phyloP scores from a whole-genome alignment of 2,888 invertebrate species.

The Ceratothoa steindachneri region DNA sequence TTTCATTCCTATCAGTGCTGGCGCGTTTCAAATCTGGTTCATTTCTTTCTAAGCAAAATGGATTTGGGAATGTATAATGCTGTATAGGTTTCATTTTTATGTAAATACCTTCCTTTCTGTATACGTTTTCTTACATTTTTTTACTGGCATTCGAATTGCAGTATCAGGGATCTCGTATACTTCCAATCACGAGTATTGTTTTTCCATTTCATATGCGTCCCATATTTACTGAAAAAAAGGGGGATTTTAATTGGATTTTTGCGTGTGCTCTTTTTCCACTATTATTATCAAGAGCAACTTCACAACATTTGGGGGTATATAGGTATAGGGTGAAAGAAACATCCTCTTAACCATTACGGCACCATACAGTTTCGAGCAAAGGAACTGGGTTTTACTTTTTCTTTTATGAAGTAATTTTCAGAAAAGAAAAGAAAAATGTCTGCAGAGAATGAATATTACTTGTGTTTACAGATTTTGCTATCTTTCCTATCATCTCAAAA shows the following conservation, averaged over 20 bases:
- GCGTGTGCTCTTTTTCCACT: no score
- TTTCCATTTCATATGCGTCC: no score
- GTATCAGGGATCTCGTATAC: no score
- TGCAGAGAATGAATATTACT: not conserved
- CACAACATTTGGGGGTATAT: no score
- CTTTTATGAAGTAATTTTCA: not conserved
- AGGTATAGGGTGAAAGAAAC: no score
- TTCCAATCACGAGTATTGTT: no score
- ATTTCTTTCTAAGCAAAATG: conserved; percentile 10
- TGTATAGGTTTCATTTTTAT: not conserved
- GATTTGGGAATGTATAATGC: conserved; percentile 8
- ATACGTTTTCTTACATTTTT: not conserved
- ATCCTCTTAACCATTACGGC: no score
- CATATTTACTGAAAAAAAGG: no score
- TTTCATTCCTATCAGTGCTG: not conserved
- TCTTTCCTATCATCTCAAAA: not conserved
- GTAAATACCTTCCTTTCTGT: not conserved
- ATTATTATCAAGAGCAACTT: no score
- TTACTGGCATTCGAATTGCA: not conserved
- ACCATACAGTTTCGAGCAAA: no score
- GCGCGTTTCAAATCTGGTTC: conserved; percentile 7
- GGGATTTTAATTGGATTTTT: no score
- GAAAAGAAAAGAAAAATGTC: not conserved
- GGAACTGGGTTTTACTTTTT: no score
- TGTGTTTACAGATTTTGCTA: not conserved